Percentiles rank a stretch among this genome's conserved stretches.
Evolutionary conservation across 2,113 vertebrate genomes (phyloP).

Genomic region (Gadus macrocephalus): DNA sequence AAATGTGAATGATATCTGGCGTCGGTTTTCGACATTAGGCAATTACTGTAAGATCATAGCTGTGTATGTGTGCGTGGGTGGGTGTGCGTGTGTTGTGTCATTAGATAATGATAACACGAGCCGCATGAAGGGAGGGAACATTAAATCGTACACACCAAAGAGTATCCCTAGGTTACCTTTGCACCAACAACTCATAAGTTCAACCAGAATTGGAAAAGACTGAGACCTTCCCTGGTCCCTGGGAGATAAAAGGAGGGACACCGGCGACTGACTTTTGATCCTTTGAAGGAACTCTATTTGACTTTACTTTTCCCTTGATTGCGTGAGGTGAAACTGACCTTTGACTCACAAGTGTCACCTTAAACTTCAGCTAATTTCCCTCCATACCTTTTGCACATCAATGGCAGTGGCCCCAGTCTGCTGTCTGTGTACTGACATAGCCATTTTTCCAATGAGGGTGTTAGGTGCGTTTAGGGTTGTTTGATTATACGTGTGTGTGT

Average conservation of each 20-base stretch:
- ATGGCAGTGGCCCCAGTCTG: background rate
- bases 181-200: slow-evolving; percentile 11
- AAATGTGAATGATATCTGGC: too few species aligned
- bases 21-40: too few species aligned
- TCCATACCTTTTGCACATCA: slow-evolving; percentile 8
- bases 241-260: background rate
- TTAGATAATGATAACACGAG: background rate
- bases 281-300: slow-evolving; percentile 39
- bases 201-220: background rate
- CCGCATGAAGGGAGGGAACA: too few species aligned
- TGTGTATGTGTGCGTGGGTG: background rate
- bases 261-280: slow-evolving; percentile 22
- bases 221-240: background rate
- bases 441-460: background rate
- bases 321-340: slow-evolving; percentile 49
- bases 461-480: background rate
- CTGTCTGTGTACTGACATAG: background rate
- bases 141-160: background rate
- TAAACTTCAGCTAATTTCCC: slow-evolving; percentile 43
- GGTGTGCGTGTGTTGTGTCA: too few species aligned
- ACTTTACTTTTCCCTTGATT: slow-evolving; percentile 8
- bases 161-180: background rate
- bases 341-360: slow-evolving; percentile 37
- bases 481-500: background rate
- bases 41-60: background rate